Conservation (phyloP, 2,888 invertebrate species). For the Ariolimax columbianus region DNA sequence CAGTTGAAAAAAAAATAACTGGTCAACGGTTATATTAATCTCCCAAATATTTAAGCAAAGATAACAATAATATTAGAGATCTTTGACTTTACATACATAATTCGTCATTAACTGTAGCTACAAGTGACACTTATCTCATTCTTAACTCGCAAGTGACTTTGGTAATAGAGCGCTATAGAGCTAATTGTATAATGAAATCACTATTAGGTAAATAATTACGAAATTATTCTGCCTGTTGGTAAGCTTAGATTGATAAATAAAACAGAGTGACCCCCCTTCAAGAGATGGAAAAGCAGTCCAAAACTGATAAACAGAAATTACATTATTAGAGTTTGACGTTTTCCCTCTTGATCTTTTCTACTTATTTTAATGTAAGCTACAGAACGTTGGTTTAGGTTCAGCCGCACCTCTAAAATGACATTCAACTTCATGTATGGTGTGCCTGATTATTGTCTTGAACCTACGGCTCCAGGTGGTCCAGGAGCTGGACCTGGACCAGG, state of each 20-base stretch:
- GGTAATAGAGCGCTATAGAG: too few relatives aligned
- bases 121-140: too few relatives aligned
- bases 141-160: too few relatives aligned
- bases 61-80: too few relatives aligned
- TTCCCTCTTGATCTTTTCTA: background rate
- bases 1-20: too few relatives aligned
- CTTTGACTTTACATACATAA: too few relatives aligned
- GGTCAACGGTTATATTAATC: too few relatives aligned
- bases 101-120: too few relatives aligned
- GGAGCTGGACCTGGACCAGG: background rate
- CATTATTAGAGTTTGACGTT: background rate
- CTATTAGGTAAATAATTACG: too few relatives aligned
- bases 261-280: background rate
- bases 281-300: background rate
- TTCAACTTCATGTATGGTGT: conserved; percentile 32
- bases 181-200: too few relatives aligned
- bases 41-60: too few relatives aligned
- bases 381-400: background rate
- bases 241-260: background rate
- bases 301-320: background rate
- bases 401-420: background rate
- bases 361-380: background rate
- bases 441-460: conserved; percentile 38
- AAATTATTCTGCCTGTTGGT: too few relatives aligned
- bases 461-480: background rate